A percentile compares a stretch with the other conserved stretches of the same genome.
Conservation (phyloP, 2,113 vertebrate genomes). For the Ciconia stormi region DNA sequence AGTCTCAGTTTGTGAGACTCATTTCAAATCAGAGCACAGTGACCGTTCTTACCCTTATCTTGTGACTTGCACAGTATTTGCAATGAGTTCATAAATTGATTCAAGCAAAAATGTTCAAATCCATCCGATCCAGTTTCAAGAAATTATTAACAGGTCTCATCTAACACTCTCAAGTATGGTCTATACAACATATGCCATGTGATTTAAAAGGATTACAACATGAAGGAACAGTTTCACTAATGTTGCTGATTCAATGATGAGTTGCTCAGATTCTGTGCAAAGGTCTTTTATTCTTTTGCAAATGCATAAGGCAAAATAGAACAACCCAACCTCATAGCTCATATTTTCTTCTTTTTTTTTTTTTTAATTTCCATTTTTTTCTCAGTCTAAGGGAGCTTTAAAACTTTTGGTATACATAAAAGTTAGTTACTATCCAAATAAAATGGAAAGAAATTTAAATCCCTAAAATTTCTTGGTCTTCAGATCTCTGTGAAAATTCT, state of each 20-base stretch:
- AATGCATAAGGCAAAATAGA: neutral
- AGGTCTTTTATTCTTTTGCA: neutral
- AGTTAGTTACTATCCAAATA: neutral
- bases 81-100: neutral
- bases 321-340: no score
- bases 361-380: neutral
- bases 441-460: neutral
- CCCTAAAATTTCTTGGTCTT: neutral
- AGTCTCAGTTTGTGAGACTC: neutral
- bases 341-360: no score
- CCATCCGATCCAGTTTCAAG: neutral
- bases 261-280: neutral
- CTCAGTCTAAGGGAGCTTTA: neutral
- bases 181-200: neutral
- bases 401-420: neutral
- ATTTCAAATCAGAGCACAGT: neutral
- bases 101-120: neutral
- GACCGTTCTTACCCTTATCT: neutral
- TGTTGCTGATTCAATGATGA: neutral
- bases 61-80: neutral
- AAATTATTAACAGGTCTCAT: neutral
- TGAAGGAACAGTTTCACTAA: neutral
- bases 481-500: neutral
- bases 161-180: neutral
- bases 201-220: neutral